These are phyloP conservation scores for Oryzias dopingdopingensis DNA, from an alignment of 2,797 vertebrate species.

Conservation along the genomic window DNA sequence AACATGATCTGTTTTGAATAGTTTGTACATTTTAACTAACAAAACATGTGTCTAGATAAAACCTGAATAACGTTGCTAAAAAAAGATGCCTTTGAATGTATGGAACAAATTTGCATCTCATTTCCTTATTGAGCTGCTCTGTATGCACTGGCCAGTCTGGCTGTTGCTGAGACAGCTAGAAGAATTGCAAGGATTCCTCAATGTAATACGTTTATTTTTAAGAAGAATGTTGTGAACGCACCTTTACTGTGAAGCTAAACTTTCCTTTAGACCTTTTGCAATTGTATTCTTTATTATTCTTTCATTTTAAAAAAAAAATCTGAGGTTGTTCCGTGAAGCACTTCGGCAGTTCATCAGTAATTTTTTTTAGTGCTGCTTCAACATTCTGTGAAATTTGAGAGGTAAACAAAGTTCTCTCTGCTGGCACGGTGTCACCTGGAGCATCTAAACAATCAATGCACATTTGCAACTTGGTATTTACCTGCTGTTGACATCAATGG, in stretches of 20 bases:
- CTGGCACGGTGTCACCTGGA: slow-evolving; percentile 76
- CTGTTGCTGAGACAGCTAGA: slow-evolving; percentile 26
- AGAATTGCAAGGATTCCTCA: slow-evolving; percentile 16
- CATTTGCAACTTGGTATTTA: slow-evolving; percentile 89
- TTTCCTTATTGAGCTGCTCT: slow-evolving; percentile 57
- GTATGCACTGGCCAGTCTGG: slow-evolving; percentile 16
- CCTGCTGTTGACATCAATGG: slow-evolving; percentile 80
- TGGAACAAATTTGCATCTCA: slow-evolving; percentile 69
- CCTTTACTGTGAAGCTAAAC: not conserved
- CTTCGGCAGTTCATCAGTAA: slow-evolving; percentile 64
- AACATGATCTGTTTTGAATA: slow-evolving; percentile 66
- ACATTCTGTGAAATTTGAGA: slow-evolving; percentile 83
- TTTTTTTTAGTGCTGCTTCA: slow-evolving; percentile 72
- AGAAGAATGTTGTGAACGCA: slow-evolving; percentile 4
- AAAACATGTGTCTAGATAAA: slow-evolving; percentile 58
- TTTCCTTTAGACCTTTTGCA: no score
- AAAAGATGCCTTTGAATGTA: slow-evolving; percentile 16
- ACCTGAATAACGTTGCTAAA: slow-evolving; percentile 62
- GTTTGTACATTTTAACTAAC: slow-evolving; percentile 67
- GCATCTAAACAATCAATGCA: slow-evolving; percentile 86
- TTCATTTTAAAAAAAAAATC: not conserved
- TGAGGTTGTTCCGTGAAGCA: slow-evolving; percentile 20
- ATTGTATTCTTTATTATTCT: not conserved
- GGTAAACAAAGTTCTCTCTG: slow-evolving; percentile 81
- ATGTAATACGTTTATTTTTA: not conserved